Percentiles rank a stretch among this genome's conserved stretches.
Evolutionary conservation across 2,888 invertebrate species (phyloP).

Genomic region (Ferdinandea cuprea): DNA sequence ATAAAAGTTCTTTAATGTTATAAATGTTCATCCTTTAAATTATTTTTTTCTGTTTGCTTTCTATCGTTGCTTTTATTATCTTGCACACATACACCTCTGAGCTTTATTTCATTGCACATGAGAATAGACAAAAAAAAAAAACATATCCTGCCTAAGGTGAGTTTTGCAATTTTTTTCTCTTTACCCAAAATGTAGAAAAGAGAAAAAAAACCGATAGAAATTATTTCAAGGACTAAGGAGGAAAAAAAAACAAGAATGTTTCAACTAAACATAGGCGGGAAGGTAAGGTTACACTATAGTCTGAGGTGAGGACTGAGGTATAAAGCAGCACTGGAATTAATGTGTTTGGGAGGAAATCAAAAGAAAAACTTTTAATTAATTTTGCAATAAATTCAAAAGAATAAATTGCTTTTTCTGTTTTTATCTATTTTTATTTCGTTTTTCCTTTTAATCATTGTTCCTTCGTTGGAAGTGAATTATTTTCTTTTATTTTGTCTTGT

Average conservation of each 20-base stretch:
- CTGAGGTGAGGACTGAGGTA: slow-evolving; percentile 7
- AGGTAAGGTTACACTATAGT: slow-evolving; percentile 22
- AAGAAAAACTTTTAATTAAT: slow-evolving; percentile 74
- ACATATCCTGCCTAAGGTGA: slow-evolving; percentile 50
- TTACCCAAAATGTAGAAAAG: neutral
- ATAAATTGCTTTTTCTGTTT: slow-evolving; percentile 72
- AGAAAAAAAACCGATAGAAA: slow-evolving; percentile 20
- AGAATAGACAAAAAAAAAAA: slow-evolving; percentile 20
- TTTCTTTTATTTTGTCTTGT: neutral
- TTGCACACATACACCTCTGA: slow-evolving; percentile 26
- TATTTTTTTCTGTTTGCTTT: neutral
- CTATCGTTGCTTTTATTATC: slow-evolving; percentile 19
- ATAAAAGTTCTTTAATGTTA: slow-evolving; percentile 19
- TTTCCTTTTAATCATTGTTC: slow-evolving; percentile 36
- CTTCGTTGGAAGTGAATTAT: slow-evolving; percentile 34
- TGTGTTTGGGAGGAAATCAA: slow-evolving; percentile 66
- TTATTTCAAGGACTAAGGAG: slow-evolving; percentile 37
- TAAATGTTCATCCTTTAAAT: slow-evolving; percentile 46
- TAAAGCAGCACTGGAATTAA: slow-evolving; percentile 30
- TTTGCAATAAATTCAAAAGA: slow-evolving; percentile 73
- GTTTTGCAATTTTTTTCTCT: slow-evolving; percentile 27
- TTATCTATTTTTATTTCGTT: slow-evolving; percentile 42
- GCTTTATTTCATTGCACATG: slow-evolving; percentile 36
- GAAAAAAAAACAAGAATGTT: slow-evolving; percentile 19
- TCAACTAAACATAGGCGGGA: slow-evolving; percentile 5